These are phyloP conservation scores for Psittacula echo DNA, from an alignment of 2,797 vertebrate species.

Conservation along the genomic window DNA sequence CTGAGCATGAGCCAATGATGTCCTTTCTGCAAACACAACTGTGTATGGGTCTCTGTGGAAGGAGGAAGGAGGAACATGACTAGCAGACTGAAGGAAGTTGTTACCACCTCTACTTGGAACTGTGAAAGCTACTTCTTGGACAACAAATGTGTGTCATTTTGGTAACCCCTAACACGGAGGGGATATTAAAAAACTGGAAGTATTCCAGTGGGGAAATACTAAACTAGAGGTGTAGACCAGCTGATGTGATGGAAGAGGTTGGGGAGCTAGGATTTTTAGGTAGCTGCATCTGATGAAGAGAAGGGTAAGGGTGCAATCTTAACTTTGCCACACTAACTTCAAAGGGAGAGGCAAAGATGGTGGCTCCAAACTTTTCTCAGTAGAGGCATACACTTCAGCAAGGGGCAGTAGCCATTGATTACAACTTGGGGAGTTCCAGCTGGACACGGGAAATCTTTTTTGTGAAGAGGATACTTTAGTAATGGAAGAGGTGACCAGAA, in stretches of 20 bases:
- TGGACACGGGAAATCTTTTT: not conserved
- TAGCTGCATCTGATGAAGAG: not conserved
- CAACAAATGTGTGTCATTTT: not conserved
- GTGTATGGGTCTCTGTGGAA: rapidly evolving
- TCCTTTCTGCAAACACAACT: not conserved
- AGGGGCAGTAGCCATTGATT: not conserved
- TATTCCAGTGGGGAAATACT: not conserved
- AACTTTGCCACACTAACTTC: not conserved
- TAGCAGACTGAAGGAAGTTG: not conserved
- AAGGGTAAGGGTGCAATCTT: not conserved
- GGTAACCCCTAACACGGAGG: not conserved
- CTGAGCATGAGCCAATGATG: not conserved
- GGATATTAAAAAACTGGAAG: not conserved
- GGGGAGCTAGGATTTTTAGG: not conserved
- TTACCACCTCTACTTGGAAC: not conserved
- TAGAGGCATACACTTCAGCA: not conserved
- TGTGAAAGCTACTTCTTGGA: not conserved
- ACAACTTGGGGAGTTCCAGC: not conserved
- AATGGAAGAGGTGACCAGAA: not conserved
- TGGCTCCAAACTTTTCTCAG: not conserved
- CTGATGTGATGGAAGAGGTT: not conserved
- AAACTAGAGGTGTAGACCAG: not conserved
- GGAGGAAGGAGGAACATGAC: not conserved
- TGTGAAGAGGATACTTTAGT: not conserved
- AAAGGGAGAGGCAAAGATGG: not conserved